Base-by-base conservation (phyloP, 2,888 invertebrate species). In the Synergus gifuensis region DNA sequence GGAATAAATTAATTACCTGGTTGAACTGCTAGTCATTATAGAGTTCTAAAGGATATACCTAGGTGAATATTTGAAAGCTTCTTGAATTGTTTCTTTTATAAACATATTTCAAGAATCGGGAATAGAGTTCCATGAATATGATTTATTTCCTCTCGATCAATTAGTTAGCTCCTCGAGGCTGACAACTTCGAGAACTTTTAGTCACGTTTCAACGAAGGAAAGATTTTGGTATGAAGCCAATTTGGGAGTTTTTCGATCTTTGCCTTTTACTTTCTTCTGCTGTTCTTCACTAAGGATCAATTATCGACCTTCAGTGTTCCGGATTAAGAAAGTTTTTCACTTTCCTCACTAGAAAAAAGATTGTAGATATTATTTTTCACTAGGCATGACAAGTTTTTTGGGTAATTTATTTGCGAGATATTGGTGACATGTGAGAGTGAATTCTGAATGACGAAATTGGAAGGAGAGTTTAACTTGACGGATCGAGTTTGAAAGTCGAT, bases 301-400 rank as follows among this genome's bases (percentile, higher is more conserved):
- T 67, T 28, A 67, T 28, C 22, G 22, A 67, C 67, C 67, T 67
- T 44, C 11, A 22, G 12, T 22, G 7, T 22, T 46, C 22, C 2
- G 46, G 44, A 67, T 67, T 67, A 28, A 46, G 22, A 67, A 67
- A 67, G 18, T 67, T 67, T 67, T 67, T 18, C 22, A 67, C 67
- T 67, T 66, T 66, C 11, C 18, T 18, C 4, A 11, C 2, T 12
- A 12, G 12, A 46, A 67, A 22, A 44, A 67, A 44, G 16, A 67
- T 44, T 44, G 12, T 14, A 22, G 44, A 4, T 22, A 22, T 67
- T 67, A 67, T 67, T n/a, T 16, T 44, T 4, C 67, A 14, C 22
- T 5, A 22, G 44, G 12, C 7, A 44, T 46, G 22, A 67, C 5
- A 46, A 67, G 14, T 46, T 67, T 8, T 22, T 46, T 22, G 16